Base-by-base conservation (phyloP, 2,888 invertebrate species). In the Eurois occulta region DNA sequence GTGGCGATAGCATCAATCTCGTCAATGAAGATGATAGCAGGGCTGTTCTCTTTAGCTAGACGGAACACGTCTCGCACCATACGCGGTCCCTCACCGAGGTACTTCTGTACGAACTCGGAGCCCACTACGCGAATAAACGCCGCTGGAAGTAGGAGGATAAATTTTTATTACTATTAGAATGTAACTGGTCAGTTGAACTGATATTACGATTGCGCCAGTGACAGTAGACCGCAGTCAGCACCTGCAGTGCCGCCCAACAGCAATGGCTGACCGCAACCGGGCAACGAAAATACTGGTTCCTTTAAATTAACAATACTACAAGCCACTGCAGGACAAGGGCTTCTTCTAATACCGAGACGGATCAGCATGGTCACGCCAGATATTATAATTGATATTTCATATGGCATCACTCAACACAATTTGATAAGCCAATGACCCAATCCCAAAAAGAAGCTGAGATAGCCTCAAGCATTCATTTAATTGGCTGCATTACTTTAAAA, bases 1-100 rank as follows among this genome's bases (percentile, higher is more conserved):
- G 99, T 99, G 21, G 99, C 99, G 90, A 99, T 99, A 58, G 99
- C 99, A 96, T 99, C 99, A 91, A 99, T 99, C 97, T 99, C 99
- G 96, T 99, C 99, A 92, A 99, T 99, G 94, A 99, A 99, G 90
- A 99, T 99, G 90, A 99, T 99, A 2, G 99, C 99, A 1, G 99
- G 99, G 1, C 99, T 98, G 96, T 99, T 99, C 95, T 99, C 99
- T 94, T 99, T 99, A 32, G 99, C 99, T 84, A 99, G 97, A 91
- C 99, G 98, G 95, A 99, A 99, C 24, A 99, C 99, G 94, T 99
- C 99, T 83, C 99, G 97, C 52, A 99, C 99, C 99, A 99, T 99
- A 75, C 99, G 98, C 0, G 99, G 99, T 0, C 99, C 99, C 95
- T 99, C 99, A 55, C 99, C 99, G 75, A 99, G 97, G 94, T 99